Conservation (phyloP, 2,888 invertebrate genomes). For the Parascotia fuliginaria region DNA sequence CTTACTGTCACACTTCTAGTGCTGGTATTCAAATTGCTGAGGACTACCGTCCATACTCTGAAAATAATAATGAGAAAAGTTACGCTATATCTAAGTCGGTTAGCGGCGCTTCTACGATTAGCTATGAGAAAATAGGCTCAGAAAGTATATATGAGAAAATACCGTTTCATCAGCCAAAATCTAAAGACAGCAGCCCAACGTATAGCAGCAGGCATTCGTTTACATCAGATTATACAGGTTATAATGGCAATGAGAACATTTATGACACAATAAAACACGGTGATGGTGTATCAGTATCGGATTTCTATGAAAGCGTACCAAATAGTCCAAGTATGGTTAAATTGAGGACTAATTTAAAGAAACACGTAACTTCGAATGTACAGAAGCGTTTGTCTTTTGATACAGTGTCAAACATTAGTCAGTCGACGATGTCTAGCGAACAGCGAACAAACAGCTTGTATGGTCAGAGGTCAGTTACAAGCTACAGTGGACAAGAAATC, state of each 20-base stretch:
- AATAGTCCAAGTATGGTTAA: conserved; percentile 82
- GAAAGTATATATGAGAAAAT: conserved; percentile 82
- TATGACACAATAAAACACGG: conserved; percentile 87
- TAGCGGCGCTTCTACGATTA: conserved; percentile 77
- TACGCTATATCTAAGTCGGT: conserved; percentile 76
- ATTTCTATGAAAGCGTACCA: conserved; percentile 87
- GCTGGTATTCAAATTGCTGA: conserved; percentile 83
- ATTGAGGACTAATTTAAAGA: conserved; percentile 69
- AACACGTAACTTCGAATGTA: conserved; percentile 65
- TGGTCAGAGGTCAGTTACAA: conserved; percentile 81
- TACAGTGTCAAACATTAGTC: conserved; percentile 79
- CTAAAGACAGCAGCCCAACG: conserved; percentile 72
- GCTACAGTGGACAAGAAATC: conserved; percentile 80
- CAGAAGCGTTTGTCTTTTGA: conserved; percentile 79
- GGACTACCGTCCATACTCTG: conserved; percentile 72
- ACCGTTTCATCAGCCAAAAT: conserved; percentile 63
- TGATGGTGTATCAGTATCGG: conserved; percentile 79
- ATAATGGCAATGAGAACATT: conserved; percentile 85
- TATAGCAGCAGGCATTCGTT: conserved; percentile 73
- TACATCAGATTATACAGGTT: conserved; percentile 71
- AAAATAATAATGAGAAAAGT: conserved; percentile 64
- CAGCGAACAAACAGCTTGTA: conserved; percentile 87
- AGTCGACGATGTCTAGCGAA: conserved; percentile 85
- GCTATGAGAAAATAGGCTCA: conserved; percentile 79
- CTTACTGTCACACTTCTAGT: conserved; percentile 74